Conservation (phyloP, 2,113 vertebrate genomes). For the Esox niger region DNA sequence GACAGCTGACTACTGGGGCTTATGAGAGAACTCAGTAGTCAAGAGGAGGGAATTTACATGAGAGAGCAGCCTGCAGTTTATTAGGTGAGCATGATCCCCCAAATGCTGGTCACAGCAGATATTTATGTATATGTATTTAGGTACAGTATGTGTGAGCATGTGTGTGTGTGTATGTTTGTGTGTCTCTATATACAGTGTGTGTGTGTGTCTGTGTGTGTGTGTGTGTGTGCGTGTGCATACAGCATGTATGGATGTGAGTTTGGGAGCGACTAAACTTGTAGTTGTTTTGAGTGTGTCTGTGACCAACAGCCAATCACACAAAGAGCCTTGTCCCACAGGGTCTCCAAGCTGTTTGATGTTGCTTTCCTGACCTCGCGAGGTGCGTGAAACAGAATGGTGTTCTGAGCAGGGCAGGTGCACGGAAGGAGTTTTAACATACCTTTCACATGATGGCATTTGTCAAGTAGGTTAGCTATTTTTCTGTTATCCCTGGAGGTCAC, state of each 20-base stretch:
- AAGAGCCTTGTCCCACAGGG: slow-evolving; percentile 62
- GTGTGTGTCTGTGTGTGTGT: slow-evolving; percentile 17
- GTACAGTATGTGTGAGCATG: background rate
- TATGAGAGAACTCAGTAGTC: slow-evolving; percentile 70
- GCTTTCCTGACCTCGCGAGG: slow-evolving; percentile 62
- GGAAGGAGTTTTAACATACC: slow-evolving; percentile 49
- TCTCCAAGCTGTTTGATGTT: slow-evolving; percentile 67
- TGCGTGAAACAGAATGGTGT: slow-evolving; percentile 66
- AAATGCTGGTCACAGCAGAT: slow-evolving; percentile 48
- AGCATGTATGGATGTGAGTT: slow-evolving; percentile 17
- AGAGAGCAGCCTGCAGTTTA: slow-evolving; percentile 67
- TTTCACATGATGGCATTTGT: slow-evolving; percentile 60
- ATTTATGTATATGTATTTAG: slow-evolving; percentile 44
- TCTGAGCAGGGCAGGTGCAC: slow-evolving; percentile 39
- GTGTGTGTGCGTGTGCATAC: background rate
- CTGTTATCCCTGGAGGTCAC: slow-evolving; percentile 53
- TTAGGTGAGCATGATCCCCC: slow-evolving; percentile 59
- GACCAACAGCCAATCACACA: slow-evolving; percentile 39
- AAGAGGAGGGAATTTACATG: slow-evolving; percentile 68
- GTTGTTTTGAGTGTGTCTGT: no score
- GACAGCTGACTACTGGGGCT: slow-evolving; percentile 71
- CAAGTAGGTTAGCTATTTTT: slow-evolving; percentile 55
- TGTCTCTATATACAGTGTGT: background rate
- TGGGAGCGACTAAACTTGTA: slow-evolving; percentile 26
- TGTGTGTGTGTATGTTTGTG: slow-evolving; percentile 21